Percentiles rank a stretch among this genome's conserved stretches.
Evolutionary conservation across 92 coral and sea anemone species (phyloP).

Genomic region (Meandrina meandrites): DNA sequence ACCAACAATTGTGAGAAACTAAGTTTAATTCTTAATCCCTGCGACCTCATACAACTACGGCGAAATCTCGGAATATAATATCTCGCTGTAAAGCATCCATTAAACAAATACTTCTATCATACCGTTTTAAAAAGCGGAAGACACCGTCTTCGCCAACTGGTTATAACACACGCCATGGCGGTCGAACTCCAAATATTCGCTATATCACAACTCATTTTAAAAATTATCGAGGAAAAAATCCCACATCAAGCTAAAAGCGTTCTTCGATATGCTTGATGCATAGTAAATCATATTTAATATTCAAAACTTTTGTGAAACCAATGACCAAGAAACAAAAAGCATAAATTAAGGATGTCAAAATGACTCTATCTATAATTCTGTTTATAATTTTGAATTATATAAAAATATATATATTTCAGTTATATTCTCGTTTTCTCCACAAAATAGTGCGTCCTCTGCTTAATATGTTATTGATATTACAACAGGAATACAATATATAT

Average conservation of each 20-base stretch:
- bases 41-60: background rate
- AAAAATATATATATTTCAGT: no score
- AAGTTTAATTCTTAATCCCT: background rate
- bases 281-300: background rate
- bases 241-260: background rate
- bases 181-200: constrained; percentile 2
- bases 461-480: no score
- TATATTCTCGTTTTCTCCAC: no score
- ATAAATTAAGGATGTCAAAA: background rate
- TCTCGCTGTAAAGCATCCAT: background rate
- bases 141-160: constrained; percentile 4
- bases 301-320: background rate
- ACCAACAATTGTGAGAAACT: background rate
- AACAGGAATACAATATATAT: background rate
- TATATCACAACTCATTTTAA: background rate
- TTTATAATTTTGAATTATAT: background rate
- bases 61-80: background rate
- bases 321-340: background rate
- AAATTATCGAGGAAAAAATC: background rate
- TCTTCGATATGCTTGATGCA: background rate
- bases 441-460: no score
- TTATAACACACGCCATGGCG: background rate
- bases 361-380: background rate
- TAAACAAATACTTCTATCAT: background rate
- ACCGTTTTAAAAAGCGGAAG: background rate